Conservation (phyloP, 2,888 invertebrate species). For the Galeruca laticollis region DNA sequence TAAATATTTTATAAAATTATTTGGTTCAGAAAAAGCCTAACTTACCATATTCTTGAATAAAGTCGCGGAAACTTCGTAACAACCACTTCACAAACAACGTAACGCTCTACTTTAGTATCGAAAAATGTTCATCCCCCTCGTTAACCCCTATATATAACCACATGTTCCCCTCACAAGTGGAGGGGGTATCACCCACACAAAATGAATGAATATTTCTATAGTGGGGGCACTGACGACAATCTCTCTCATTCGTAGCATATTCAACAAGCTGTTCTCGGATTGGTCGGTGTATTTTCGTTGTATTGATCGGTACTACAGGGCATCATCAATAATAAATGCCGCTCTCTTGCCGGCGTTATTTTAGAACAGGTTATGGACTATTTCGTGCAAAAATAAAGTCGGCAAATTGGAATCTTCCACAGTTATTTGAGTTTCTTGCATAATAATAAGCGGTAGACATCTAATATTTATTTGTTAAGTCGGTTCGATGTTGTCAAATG, state of each 20-base stretch:
- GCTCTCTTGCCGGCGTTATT: conserved; percentile 45
- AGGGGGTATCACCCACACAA: conserved; percentile 72
- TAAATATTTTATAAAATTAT: neutral
- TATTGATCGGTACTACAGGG: conserved; percentile 62
- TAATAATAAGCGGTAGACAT: neutral
- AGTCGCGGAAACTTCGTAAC: conserved; percentile 28
- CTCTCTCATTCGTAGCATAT: conserved; percentile 58
- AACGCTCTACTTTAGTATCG: neutral
- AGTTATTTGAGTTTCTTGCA: neutral
- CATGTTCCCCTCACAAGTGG: conserved; percentile 60
- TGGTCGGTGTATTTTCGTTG: conserved; percentile 55
- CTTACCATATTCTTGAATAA: conserved; percentile 17
- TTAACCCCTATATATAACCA: conserved; percentile 63
- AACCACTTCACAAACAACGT: conserved; percentile 29
- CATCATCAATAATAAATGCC: conserved; percentile 51
- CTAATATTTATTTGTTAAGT: neutral
- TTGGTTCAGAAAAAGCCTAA: neutral
- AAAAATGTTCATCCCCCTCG: conserved; percentile 60
- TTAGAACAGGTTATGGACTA: conserved; percentile 43
- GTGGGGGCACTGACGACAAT: conserved; percentile 63
- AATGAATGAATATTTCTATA: conserved; percentile 73
- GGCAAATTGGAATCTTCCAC: neutral
- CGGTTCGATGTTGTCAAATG: conserved; percentile 42
- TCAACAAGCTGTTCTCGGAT: conserved; percentile 58
- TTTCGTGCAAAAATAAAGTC: neutral